Evolutionary conservation across 2,113 vertebrate species (phyloP).

Genomic region (Lepus americanus): DNA sequence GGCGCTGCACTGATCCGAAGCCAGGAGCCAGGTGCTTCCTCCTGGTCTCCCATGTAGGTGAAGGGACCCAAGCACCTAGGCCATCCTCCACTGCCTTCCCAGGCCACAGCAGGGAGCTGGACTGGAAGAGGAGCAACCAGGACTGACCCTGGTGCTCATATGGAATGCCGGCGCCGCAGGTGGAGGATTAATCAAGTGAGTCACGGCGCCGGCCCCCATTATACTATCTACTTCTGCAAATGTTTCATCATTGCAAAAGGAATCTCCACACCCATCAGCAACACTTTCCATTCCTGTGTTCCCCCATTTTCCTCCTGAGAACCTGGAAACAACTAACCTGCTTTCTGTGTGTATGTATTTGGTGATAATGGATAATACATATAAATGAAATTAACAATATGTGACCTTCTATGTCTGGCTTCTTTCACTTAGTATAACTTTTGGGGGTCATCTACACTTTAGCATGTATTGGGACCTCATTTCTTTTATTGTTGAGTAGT

Average conservation of each 20-base stretch:
- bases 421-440: not conserved
- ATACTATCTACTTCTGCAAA: not conserved
- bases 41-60: too few relatives aligned
- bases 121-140: too few relatives aligned
- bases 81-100: too few relatives aligned
- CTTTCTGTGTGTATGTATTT: not conserved
- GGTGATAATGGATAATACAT: not conserved
- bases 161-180: too few relatives aligned
- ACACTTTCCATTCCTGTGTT: not conserved
- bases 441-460: not conserved
- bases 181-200: too few relatives aligned
- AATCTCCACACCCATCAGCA: not conserved
- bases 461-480: not conserved
- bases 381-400: not conserved
- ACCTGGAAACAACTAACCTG: not conserved
- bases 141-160: too few relatives aligned
- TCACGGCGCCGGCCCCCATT: too few relatives aligned
- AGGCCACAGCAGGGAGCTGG: too few relatives aligned
- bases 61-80: too few relatives aligned
- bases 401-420: not conserved
- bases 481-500: not conserved
- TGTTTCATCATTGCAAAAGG: not conserved
- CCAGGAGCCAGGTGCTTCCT: too few relatives aligned
- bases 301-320: rapidly evolving
- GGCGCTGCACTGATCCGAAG: too few relatives aligned